Evolutionary conservation across 2,797 vertebrate species (phyloP).

Genomic region (Fratercula arctica): DNA sequence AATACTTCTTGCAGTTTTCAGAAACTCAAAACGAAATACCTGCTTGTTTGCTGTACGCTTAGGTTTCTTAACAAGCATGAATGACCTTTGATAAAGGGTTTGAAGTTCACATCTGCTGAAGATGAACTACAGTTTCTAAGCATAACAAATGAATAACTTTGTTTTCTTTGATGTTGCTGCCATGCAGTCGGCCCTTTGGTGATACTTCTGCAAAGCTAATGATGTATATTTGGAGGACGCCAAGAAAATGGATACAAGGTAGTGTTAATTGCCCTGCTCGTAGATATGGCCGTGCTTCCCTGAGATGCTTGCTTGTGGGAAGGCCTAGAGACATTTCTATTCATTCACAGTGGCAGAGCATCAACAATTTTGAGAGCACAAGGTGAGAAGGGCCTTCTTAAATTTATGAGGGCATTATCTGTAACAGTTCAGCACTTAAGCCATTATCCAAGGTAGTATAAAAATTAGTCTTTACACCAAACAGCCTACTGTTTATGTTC

Average conservation of each 20-base stretch:
- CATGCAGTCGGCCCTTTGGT: not conserved
- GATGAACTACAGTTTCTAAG: not conserved
- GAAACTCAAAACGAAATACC: not conserved
- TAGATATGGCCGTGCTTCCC: not conserved
- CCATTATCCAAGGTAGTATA: not conserved
- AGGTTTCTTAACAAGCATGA: not conserved
- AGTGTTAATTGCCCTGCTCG: not conserved
- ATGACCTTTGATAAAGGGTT: not conserved
- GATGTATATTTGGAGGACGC: not conserved
- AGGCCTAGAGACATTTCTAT: not conserved
- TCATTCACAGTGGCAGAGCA: not conserved
- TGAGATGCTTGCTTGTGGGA: not conserved
- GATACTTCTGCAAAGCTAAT: not conserved
- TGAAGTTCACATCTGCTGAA: not conserved
- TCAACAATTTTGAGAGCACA: not conserved
- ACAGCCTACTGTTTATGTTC: not conserved
- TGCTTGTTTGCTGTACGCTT: not conserved
- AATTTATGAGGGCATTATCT: not conserved
- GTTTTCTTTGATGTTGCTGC: not conserved
- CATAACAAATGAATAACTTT: not conserved
- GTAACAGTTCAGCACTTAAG: not conserved
- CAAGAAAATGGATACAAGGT: not conserved
- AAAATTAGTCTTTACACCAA: not conserved
- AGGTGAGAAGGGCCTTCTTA: not conserved
- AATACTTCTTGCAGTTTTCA: not conserved